Base-by-base conservation (phyloP, 2,888 invertebrate species). In the Phrixothrix hirtus region DNA sequence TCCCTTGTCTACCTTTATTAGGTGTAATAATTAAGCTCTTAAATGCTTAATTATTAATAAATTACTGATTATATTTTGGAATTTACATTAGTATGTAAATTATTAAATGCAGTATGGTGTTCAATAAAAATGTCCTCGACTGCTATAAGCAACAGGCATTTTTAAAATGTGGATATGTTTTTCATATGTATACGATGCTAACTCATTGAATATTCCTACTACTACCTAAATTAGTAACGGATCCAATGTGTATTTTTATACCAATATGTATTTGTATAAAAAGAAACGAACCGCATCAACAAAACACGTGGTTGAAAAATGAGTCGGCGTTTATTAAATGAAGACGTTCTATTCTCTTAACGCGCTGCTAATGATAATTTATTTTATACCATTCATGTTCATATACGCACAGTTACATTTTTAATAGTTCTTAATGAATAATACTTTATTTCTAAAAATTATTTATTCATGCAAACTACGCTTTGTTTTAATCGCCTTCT, bases 301-400 rank as follows among this genome's bases (percentile, higher is more conserved):
- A 48, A 53, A 63, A 60, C 64, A 62, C 63, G 64, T 64, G 65
- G 57, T 62, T 72, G 70, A 72, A 68, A 71, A 72, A 72, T 72
- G 69, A 67, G 64, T 45, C 62, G 63, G 66, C 67, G 64, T 68
- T 69, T 67, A 67, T 68, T 68, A 70, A 72, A 72, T 72, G 70
- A 72, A 72, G 72, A 72, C 69, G 68, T 70, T 67, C 69, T 68
- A 69, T 70, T 72, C 70, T 70, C 68, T 72, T 70, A 71, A 68
- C 69, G 70, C 66, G 66, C 63, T 64, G 63, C 69, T 72, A 71
- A 72, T 72, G 70, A 71, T 69, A 69, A 72, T 71, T 68, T 69
- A 70, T 72, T 62, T 63, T 62, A 47, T 61, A 64, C 67, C 57
- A 64, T 68, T 67, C 67, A 62, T 65, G 64, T 67, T 66, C 64